Conservation (phyloP, 1,140 invertebrate species). For the Akabosia matsudoensis region DNA sequence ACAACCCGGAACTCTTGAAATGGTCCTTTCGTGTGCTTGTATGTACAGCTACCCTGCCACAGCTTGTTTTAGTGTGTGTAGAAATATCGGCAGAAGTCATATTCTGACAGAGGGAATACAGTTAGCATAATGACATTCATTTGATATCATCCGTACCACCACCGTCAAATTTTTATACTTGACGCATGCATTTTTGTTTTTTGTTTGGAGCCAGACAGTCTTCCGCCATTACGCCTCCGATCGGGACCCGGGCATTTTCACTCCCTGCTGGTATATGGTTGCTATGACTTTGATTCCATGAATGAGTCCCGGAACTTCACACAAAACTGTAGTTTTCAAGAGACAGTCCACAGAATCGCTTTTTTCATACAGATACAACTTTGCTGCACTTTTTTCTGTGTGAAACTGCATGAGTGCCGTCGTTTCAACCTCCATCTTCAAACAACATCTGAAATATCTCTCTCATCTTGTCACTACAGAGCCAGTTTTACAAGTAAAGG, state of each 20-base stretch:
- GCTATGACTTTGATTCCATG: background rate
- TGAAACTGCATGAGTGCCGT: no score
- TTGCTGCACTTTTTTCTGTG: no score
- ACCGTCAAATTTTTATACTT: no score
- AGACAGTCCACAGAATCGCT: background rate
- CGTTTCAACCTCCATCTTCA: no score
- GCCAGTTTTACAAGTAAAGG: background rate
- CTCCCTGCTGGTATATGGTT: background rate
- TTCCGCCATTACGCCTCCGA: conserved; percentile 8
- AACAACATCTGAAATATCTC: background rate
- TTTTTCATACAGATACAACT: background rate
- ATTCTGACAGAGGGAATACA: background rate
- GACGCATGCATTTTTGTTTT: no score
- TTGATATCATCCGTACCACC: no score
- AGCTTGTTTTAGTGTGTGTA: no score
- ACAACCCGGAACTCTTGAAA: conserved; percentile 22
- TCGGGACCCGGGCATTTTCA: conserved; percentile 14
- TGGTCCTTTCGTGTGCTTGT: background rate
- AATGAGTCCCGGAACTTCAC: background rate
- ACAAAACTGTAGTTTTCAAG: background rate
- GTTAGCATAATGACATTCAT: background rate
- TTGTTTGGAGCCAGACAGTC: conserved; percentile 21
- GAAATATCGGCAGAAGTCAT: no score
- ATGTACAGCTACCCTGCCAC: no score
- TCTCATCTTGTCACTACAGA: background rate